Evolutionary conservation across 30 jellyfish, hydroid and myxozoan genomes (phyloP).

Genomic region (Catostylus mosaicus): DNA sequence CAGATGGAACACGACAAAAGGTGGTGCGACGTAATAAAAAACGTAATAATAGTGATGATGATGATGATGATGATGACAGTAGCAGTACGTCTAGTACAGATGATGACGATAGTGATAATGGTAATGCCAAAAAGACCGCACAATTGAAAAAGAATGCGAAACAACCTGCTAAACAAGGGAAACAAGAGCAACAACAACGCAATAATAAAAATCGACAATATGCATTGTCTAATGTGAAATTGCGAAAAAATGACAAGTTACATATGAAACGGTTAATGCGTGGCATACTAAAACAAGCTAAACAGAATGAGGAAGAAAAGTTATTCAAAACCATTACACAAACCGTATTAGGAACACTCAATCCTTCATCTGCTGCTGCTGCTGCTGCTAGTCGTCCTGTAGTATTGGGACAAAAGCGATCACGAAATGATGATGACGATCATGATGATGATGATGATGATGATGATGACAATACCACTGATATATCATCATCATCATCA

Average conservation of each 20-base stretch:
- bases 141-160: neutral
- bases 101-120: neutral
- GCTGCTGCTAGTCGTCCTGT: too few relatives aligned
- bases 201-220: neutral
- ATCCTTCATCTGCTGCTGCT: neutral
- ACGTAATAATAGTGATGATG: neutral
- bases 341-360: neutral
- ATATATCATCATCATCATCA: too few relatives aligned
- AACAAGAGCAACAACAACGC: neutral
- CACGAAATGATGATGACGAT: too few relatives aligned
- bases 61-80: neutral
- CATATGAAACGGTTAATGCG: too few relatives aligned
- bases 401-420: too few relatives aligned
- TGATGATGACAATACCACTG: neutral
- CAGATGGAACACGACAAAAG: neutral
- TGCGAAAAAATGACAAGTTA: neutral
- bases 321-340: too few relatives aligned
- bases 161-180: neutral
- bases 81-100: neutral
- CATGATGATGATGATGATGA: neutral
- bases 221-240: too few relatives aligned
- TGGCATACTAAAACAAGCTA: neutral
- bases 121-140: too few relatives aligned
- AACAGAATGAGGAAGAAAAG: neutral
- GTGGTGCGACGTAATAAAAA: too few relatives aligned